Conservation (phyloP, 2,797 vertebrate species). For the Uromys caudimaculatus region DNA sequence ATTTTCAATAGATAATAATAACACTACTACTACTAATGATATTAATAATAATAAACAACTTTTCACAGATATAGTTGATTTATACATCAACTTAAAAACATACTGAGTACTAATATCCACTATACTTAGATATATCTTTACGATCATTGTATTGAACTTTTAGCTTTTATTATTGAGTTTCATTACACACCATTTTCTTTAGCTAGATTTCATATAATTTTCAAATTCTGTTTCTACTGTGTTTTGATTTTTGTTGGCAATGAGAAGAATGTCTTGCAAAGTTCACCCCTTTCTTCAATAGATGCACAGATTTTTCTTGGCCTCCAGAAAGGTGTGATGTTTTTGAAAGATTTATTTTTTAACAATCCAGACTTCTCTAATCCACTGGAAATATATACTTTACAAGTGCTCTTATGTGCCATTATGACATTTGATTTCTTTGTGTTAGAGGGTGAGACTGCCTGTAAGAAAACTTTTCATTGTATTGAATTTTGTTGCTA, state of each 20-base stretch:
- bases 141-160: neutral
- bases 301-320: conserved; percentile 63
- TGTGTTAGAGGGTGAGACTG: neutral
- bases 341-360: conserved; percentile 58
- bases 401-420: neutral
- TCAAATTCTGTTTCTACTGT: neutral
- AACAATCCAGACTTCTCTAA: conserved; percentile 5
- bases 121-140: neutral
- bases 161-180: conserved; percentile 1
- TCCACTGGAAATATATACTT: neutral
- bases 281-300: conserved; percentile 65
- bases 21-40: neutral
- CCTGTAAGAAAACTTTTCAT: neutral
- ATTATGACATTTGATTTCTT: conserved; percentile 44
- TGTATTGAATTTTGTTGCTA: neutral
- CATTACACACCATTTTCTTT: conserved; percentile 15
- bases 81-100: neutral
- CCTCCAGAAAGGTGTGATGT: conserved; percentile 63
- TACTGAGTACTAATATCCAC: neutral
- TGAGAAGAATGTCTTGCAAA: conserved; percentile 54
- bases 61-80: neutral
- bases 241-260: conserved; percentile 68
- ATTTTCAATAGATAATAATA: neutral
- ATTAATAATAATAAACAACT: neutral
- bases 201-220: conserved; percentile 46